Conservation (phyloP, 2,113 vertebrate genomes). For the Marmota monax region DNA sequence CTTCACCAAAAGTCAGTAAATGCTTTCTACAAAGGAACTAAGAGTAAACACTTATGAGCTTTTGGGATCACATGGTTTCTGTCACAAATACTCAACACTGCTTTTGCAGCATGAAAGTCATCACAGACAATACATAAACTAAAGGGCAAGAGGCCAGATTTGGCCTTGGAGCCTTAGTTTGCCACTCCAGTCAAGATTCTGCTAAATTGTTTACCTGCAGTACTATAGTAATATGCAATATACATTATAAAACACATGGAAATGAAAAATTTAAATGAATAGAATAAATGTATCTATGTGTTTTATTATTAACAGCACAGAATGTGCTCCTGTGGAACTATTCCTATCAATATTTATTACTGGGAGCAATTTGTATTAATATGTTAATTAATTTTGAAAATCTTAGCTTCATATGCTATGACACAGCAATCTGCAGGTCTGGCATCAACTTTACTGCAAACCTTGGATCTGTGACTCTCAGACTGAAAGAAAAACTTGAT, state of each 20-base stretch:
- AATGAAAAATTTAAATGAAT: background rate
- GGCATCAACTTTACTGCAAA: background rate
- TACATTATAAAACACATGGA: background rate
- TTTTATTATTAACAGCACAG: conserved; percentile 36
- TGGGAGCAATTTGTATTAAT: conserved; percentile 22
- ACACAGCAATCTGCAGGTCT: background rate
- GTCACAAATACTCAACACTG: background rate
- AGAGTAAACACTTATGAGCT: background rate
- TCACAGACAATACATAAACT: background rate
- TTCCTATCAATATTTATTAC: background rate
- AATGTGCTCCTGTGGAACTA: background rate
- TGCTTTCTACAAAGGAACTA: background rate
- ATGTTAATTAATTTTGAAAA: conserved; percentile 59
- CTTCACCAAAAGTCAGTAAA: background rate
- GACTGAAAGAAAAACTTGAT: background rate
- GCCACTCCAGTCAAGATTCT: background rate
- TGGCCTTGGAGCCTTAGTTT: background rate
- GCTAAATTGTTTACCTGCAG: background rate
- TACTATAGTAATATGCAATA: background rate
- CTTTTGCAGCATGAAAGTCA: background rate
- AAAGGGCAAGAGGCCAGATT: too few relatives aligned
- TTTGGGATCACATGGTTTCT: background rate
- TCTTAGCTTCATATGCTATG: background rate
- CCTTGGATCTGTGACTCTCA: background rate
- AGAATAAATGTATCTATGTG: conserved; percentile 9